phyloP scores from a whole-genome alignment of 2,888 invertebrate genomes.

The Acanthosoma haemorrhoidale region DNA sequence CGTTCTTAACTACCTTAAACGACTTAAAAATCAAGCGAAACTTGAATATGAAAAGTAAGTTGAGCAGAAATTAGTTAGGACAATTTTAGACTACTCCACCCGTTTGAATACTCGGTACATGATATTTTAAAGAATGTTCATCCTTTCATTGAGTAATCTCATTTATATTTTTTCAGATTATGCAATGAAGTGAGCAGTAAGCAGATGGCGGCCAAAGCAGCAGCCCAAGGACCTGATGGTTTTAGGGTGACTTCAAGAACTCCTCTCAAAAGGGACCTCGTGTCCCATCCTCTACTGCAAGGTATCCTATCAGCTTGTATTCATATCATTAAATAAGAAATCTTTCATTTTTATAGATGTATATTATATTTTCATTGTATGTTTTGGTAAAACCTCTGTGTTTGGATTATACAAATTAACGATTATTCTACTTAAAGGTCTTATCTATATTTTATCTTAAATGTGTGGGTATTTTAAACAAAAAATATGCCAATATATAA shows the following conservation, averaged over 20 bases:
- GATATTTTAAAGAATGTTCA: not conserved
- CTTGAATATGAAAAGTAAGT: slow-evolving; percentile 68
- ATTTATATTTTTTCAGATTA: slow-evolving; percentile 49
- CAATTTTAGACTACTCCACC: not conserved
- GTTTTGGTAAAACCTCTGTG: too few species aligned
- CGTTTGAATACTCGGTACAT: not conserved
- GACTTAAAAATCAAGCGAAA: slow-evolving; percentile 90
- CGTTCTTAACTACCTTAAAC: slow-evolving; percentile 89
- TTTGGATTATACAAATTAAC: too few species aligned
- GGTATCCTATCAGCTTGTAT: too few species aligned
- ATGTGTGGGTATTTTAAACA: too few species aligned
- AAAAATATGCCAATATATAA: too few species aligned
- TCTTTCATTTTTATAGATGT: too few species aligned
- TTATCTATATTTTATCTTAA: too few species aligned
- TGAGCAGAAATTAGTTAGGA: not conserved
- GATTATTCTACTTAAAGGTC: too few species aligned
- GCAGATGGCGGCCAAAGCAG: slow-evolving; percentile 44
- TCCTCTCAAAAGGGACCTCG: slow-evolving; percentile 70
- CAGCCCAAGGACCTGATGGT: slow-evolving; percentile 52
- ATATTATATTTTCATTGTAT: too few species aligned
- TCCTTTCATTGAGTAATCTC: not conserved
- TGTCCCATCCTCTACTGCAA: slow-evolving; percentile 71
- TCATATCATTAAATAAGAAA: too few species aligned
- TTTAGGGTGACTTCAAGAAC: slow-evolving; percentile 68
- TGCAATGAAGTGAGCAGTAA: slow-evolving; percentile 73